These are phyloP conservation scores for Aptenodytes patagonicus DNA, from an alignment of 2,113 vertebrate species.

Conservation along the genomic window DNA sequence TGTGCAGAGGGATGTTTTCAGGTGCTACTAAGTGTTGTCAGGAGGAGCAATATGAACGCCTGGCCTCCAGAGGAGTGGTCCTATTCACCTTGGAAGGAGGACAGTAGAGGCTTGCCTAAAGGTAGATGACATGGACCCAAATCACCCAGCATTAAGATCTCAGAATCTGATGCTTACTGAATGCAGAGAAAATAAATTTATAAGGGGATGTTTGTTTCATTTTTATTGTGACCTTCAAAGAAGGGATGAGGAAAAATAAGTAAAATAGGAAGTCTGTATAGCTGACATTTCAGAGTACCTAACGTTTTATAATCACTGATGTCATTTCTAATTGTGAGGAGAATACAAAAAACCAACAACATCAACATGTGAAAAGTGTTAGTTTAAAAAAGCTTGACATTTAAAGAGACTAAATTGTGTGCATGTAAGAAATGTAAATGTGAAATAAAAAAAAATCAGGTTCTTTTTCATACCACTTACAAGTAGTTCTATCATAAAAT, in stretches of 20 bases:
- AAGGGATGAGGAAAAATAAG: neutral
- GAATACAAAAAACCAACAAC: neutral
- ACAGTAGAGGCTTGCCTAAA: neutral
- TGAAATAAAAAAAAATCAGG: neutral
- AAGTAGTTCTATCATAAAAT: neutral
- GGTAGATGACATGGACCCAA: neutral
- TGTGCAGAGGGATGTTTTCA: neutral
- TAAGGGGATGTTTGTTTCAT: neutral
- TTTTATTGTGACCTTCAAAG: neutral
- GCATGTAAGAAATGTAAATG: neutral
- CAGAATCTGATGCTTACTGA: neutral
- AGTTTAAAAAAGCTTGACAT: constrained; percentile 5
- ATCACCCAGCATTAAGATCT: neutral
- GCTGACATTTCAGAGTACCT: neutral
- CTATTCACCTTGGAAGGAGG: neutral
- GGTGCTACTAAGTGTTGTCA: neutral
- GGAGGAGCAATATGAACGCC: neutral
- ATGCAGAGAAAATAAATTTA: neutral
- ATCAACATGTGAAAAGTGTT: neutral
- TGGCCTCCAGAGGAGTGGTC: neutral
- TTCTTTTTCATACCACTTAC: neutral
- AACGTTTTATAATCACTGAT: neutral
- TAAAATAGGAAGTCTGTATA: neutral
- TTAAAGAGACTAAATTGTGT: constrained; percentile 28
- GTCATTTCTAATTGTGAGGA: neutral